Evolutionary conservation across 2,113 vertebrate species (phyloP).

Genomic region (Cephalopholis sonnerati): DNA sequence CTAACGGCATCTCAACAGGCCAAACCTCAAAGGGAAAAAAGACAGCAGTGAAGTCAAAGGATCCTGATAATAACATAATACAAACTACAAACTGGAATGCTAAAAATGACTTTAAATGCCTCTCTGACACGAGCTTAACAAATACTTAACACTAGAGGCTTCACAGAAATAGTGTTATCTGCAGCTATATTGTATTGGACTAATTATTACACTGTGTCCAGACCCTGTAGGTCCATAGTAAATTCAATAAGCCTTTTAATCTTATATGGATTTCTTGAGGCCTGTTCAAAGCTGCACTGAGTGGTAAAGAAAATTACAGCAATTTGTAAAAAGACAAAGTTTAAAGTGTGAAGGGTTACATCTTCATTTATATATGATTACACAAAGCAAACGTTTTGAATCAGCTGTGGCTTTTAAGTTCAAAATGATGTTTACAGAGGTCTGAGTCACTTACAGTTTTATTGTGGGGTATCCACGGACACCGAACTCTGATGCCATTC

Average conservation of each 20-base stretch:
- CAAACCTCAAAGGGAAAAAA: slow-evolving; percentile 26
- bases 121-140: neutral
- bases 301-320: neutral
- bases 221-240: neutral
- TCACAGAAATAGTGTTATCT: neutral
- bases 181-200: slow-evolving; percentile 14
- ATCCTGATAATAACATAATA: slow-evolving; percentile 30
- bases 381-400: neutral
- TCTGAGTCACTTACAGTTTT: slow-evolving; percentile 91
- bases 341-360: neutral
- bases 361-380: neutral
- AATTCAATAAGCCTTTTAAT: slow-evolving; percentile 13
- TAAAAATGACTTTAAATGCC: neutral
- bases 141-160: slow-evolving; percentile 2
- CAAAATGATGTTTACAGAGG: neutral
- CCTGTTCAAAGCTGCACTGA: neutral
- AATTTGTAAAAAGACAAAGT: neutral
- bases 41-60: slow-evolving; percentile 5
- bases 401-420: neutral
- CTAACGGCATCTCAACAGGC: slow-evolving; percentile 39
- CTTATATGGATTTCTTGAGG: slow-evolving; percentile 24
- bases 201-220: neutral
- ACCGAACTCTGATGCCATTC: slow-evolving; percentile 96
- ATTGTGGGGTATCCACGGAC: slow-evolving; percentile 98
- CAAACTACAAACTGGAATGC: neutral